A percentile compares a stretch with the other conserved stretches of the same genome.
phyloP scores from a whole-genome alignment of 2,797 vertebrate genomes.

The Coranthus polyacanthus region DNA sequence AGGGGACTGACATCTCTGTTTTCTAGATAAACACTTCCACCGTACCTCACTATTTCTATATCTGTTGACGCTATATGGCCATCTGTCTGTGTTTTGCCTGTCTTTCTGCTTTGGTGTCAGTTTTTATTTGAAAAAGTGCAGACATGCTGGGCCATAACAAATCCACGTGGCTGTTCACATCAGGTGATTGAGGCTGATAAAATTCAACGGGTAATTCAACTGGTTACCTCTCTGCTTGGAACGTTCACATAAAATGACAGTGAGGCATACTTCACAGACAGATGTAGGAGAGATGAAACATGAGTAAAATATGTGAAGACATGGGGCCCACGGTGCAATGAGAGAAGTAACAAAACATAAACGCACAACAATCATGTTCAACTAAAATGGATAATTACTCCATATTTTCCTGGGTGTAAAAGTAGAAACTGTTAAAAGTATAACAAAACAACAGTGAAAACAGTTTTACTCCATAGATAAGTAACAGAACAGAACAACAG shows the following conservation, averaged over 20 bases:
- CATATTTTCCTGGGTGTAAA: too few relatives aligned
- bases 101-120: constrained; percentile 1
- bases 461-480: constrained; percentile 2
- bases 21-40: constrained; percentile 33
- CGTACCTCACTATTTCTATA: constrained; percentile 33
- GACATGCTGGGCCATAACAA: background rate
- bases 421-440: too few relatives aligned
- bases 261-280: too few relatives aligned
- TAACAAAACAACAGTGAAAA: background rate
- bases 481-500: constrained; percentile 6
- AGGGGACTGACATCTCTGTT: constrained; percentile 23
- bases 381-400: too few relatives aligned
- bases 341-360: too few relatives aligned
- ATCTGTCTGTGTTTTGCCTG: constrained; percentile 20
- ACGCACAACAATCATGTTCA: too few relatives aligned
- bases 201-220: background rate
- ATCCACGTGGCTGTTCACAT: background rate
- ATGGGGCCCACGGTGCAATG: too few relatives aligned
- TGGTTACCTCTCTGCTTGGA: too few relatives aligned
- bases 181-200: background rate
- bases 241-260: too few relatives aligned
- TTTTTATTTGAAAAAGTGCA: background rate
- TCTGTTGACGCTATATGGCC: background rate
- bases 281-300: too few relatives aligned
- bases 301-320: too few relatives aligned